Conservation (phyloP, 2,888 invertebrate genomes). For the Drosophila trichaetosa region DNA sequence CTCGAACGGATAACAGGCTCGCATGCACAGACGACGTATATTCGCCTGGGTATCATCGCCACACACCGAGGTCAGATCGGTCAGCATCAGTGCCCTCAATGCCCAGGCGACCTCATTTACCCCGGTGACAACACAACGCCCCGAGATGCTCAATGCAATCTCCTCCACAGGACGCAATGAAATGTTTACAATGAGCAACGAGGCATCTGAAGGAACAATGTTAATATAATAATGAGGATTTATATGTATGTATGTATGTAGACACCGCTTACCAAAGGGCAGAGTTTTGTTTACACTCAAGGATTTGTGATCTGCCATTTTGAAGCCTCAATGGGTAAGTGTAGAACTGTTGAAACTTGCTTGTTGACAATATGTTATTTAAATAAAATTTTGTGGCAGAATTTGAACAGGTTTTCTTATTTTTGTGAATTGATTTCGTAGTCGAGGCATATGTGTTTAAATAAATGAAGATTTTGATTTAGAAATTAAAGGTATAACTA, state of each 20-base stretch:
- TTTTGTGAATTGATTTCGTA: slow-evolving; percentile 2
- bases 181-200: slow-evolving; percentile 85
- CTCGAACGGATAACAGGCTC: slow-evolving; percentile 87
- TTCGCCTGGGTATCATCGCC: slow-evolving; percentile 92
- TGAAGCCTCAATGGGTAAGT: not conserved
- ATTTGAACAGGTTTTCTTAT: not conserved
- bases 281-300: slow-evolving; percentile 75
- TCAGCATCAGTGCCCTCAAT: slow-evolving; percentile 92
- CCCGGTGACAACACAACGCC: slow-evolving; percentile 74
- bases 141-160: slow-evolving; percentile 86
- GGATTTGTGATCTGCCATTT: slow-evolving; percentile 40
- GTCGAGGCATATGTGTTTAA: not conserved
- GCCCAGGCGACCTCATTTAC: slow-evolving; percentile 91
- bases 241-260: not conserved
- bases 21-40: slow-evolving; percentile 91
- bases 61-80: slow-evolving; percentile 96
- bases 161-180: slow-evolving; percentile 87
- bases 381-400: not conserved
- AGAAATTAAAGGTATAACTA: not conserved
- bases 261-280: slow-evolving; percentile 74
- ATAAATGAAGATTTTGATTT: not conserved
- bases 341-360: not conserved
- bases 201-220: slow-evolving; percentile 50
- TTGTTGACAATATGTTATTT: not conserved
- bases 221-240: not conserved